Evolutionary conservation across 1,140 invertebrate genomes (phyloP).

Genomic region (Zaprionus tsacasi): DNA sequence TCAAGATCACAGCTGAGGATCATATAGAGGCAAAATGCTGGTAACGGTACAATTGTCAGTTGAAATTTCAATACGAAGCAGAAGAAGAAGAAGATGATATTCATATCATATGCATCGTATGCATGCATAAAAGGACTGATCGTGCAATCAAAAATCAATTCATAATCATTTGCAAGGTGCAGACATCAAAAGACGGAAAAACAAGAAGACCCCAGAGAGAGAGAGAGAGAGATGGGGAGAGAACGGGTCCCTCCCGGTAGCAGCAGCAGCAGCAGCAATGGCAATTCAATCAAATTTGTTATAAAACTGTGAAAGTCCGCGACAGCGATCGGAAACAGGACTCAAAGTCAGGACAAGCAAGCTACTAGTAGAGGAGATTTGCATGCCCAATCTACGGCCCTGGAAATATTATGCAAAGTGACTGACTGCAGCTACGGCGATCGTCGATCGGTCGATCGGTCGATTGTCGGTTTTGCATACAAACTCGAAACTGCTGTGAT

Average conservation of each 20-base stretch:
- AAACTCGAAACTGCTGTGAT: slow-evolving; percentile 37
- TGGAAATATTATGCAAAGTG: slow-evolving; percentile 66
- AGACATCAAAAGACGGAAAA: slow-evolving; percentile 51
- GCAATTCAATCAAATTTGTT: slow-evolving; percentile 82
- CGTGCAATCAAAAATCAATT: slow-evolving; percentile 82
- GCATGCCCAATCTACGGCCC: slow-evolving; percentile 49
- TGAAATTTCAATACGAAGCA: slow-evolving; percentile 14
- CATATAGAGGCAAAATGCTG: background rate
- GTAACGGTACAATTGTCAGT: slow-evolving; percentile 47
- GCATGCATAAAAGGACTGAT: slow-evolving; percentile 15
- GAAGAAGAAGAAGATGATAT: slow-evolving; percentile 45
- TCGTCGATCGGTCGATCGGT: slow-evolving; percentile 50
- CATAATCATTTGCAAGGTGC: slow-evolving; percentile 83
- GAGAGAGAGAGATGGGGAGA: background rate
- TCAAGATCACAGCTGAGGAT: slow-evolving; percentile 15
- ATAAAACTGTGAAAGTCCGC: slow-evolving; percentile 81
- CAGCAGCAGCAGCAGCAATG: slow-evolving; percentile 6
- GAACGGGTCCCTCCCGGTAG: background rate
- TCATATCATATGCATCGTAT: slow-evolving; percentile 39
- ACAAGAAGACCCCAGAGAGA: slow-evolving; percentile 3
- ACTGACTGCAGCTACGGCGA: slow-evolving; percentile 15
- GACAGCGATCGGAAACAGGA: slow-evolving; percentile 80
- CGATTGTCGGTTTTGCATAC: slow-evolving; percentile 70
- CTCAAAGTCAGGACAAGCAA: slow-evolving; percentile 62
- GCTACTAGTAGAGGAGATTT: slow-evolving; percentile 59